Base-by-base conservation (phyloP, 1,140 invertebrate genomes). In the Drosophila serrata region DNA sequence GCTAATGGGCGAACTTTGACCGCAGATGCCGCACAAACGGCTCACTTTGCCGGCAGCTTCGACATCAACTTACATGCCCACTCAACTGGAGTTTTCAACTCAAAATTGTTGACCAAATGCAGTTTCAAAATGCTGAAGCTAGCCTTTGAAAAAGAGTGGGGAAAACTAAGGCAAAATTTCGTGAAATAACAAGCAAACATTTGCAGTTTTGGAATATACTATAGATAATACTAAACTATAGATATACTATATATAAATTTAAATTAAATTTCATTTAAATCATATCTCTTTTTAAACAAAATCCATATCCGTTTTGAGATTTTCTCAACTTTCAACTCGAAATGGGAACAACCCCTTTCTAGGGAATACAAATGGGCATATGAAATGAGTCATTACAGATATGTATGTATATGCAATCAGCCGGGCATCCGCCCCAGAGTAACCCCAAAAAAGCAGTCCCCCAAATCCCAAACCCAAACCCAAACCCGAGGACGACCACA, bases 331-430 rank as follows among this genome's bases (percentile, higher is more conserved):
- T 6, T 33, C 3, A 4, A 3, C 11, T 9, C 6, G 11, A 37
- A 48, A 24, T 31, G 5, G 9, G n/a, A 29, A 13, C 17, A 35
- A 17, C 58, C 40, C 19, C 12, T 48, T 6, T 2, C n/a, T 11
- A 15, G 56, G 22, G 33, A 39, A 59, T 59, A 58, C 53, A 82
- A 82, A 88, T 79, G 77, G 53, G 82, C 81, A 90, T 81, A 70
- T 70, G 70, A 90, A 90, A 90, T 90, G 85, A 90, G 85, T 90
- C 85, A 90, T 90, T 90, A 90, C 81, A 74, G 74, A 81, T 85
- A 81, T 81, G 48, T 60, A 63, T 87, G 62, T 24, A 49, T 62
- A 40, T 72, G 76, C 57, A 74, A 64, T 73, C 75, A 56, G 59
- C 45, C 46, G 46, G 46, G 48, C 57, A 63, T 59, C 24, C 73